Percentiles rank a stretch among this genome's conserved stretches.
Conservation (phyloP, 2,113 vertebrate species). For the Octodon degus region DNA sequence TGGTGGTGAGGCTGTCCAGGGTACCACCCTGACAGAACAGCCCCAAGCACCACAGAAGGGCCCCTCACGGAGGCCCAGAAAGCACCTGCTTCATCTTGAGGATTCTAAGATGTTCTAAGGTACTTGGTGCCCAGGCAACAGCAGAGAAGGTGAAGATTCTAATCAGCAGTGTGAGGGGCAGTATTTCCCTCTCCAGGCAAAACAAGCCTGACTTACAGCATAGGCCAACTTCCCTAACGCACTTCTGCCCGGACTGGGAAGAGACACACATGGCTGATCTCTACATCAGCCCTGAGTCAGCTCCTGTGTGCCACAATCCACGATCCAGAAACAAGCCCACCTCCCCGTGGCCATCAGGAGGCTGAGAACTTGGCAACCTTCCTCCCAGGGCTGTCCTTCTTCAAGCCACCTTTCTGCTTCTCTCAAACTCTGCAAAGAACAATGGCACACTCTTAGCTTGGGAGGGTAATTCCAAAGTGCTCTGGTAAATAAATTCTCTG, state of each 20-base stretch:
- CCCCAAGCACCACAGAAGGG: neutral
- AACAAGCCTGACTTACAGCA: neutral
- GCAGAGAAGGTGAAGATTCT: neutral
- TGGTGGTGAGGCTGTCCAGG: neutral
- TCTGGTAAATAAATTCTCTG: neutral
- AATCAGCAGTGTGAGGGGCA: neutral
- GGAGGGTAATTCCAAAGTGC: neutral
- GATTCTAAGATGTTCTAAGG: neutral
- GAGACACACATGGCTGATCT: neutral
- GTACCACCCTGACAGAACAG: neutral
- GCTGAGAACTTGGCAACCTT: neutral
- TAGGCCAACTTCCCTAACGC: neutral
- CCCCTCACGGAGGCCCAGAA: neutral
- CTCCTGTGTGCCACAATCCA: neutral
- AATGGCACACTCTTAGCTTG: neutral
- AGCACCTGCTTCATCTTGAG: neutral
- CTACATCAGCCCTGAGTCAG: fast-evolving
- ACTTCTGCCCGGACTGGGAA: neutral
- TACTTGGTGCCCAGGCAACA: neutral
- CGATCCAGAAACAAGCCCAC: neutral
- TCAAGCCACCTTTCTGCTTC: neutral
- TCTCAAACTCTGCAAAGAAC: neutral
- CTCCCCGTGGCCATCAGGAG: neutral
- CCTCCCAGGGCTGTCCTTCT: neutral
- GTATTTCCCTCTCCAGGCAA: neutral